phyloP scores from a whole-genome alignment of 2,113 vertebrate species.

The Phalacrocorax carbo region DNA sequence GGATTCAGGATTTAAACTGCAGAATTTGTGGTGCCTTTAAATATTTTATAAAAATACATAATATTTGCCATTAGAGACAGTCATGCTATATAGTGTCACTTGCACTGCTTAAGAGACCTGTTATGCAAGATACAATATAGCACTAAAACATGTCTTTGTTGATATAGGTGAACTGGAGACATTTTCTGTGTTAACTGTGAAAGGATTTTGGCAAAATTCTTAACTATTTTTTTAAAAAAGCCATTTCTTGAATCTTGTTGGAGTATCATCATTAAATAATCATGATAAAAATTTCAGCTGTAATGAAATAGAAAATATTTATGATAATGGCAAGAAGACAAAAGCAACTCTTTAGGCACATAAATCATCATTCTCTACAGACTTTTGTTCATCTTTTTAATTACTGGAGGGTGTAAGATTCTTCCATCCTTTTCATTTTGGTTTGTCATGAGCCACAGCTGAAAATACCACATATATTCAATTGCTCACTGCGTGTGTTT shows the following conservation, averaged over 20 bases:
- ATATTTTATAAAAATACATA: background rate
- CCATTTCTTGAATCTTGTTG: background rate
- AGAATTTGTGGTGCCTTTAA: background rate
- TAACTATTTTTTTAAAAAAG: background rate
- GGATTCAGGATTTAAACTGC: background rate
- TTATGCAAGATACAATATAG: background rate
- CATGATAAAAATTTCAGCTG: background rate
- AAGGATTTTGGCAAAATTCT: background rate
- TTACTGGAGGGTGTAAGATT: background rate
- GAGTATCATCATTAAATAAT: background rate
- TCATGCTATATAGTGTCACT: background rate
- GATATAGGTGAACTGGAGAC: background rate
- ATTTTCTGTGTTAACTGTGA: background rate
- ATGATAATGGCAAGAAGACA: background rate
- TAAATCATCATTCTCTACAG: background rate
- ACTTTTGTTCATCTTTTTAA: background rate
- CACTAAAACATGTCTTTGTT: background rate
- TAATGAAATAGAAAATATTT: constrained; percentile 19
- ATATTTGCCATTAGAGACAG: background rate
- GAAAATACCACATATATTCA: background rate
- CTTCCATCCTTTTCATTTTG: background rate
- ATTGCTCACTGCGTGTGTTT: background rate
- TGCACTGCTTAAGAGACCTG: background rate
- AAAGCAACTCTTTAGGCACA: background rate
- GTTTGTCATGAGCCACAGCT: background rate